Evolutionary conservation across 2,888 invertebrate species (phyloP), one percentile per base, ranked within the genome.

Genomic region (Cheilosia grossa): DNA sequence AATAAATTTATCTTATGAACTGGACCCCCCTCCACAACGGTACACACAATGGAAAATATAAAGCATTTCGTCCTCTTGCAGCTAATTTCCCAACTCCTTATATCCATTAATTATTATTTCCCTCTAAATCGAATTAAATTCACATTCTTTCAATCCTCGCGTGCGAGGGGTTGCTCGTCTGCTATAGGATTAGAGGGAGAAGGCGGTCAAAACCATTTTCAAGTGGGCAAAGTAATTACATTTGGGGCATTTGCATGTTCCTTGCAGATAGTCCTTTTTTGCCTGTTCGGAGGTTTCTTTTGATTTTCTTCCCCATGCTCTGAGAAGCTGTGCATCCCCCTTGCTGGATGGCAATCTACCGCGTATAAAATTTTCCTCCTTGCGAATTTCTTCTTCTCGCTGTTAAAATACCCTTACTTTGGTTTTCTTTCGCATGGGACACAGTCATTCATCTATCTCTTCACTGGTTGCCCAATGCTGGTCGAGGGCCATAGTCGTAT

Each of bases 41-140:
- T 19, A 44, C 42, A 40, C 74, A 79, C 75, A 85, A 77, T 47
- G 61, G 72, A 80, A 66, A 74, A 53, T 40, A 66, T 47, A 61
- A 80, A 80, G 75, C 67, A 75, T 72, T 67, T 67, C 66, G 15
- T 72, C 63, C 72, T 73, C 72, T 73, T 67, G 63, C 66, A 54
- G 77, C 85, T 85, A 85, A 85, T 85, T 85, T 81, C 72, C 72
- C 72, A 77, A 85, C 81, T 85, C 77, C 85, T 74, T 69, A 72
- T 63, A 72, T 63, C 81, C 85, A 85, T 85, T 85, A 85, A 85
- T 85, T 81, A 85, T 85, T 80, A 85, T 85, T 80, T 85, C 66
- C 75, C 61, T 72, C 70, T 53, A 72, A 85, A 85, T 85, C 81
- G 85, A 81, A 85, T 85, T 85, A 81, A 81, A 81, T 67, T 85